These are phyloP conservation scores for Heliconius himera DNA, from an alignment of 1,140 invertebrate genomes.

Conservation along the genomic window DNA sequence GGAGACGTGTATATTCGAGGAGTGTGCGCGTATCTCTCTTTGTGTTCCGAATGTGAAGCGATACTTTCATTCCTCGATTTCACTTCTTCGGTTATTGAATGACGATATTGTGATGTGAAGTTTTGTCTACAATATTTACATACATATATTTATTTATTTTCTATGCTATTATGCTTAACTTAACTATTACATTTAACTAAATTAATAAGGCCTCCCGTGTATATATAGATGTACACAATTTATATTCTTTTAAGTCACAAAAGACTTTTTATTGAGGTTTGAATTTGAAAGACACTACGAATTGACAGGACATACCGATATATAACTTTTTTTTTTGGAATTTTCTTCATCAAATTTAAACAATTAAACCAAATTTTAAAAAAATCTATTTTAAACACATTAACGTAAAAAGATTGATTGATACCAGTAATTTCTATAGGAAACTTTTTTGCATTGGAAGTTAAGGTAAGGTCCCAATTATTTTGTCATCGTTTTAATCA, in stretches of 20 bases:
- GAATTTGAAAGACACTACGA: no score
- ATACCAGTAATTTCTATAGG: not conserved
- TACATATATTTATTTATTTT: not conserved
- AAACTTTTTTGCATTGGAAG: not conserved
- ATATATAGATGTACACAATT: no score
- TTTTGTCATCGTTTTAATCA: not conserved
- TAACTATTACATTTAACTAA: no score
- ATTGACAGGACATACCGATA: no score
- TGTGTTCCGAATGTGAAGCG: slow-evolving; percentile 67
- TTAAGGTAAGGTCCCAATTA: not conserved
- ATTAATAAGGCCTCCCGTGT: no score
- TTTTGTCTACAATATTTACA: slow-evolving; percentile 55
- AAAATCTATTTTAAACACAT: no score
- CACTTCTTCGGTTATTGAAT: slow-evolving; percentile 73
- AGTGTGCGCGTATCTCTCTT: slow-evolving; percentile 74
- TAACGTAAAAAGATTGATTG: not conserved
- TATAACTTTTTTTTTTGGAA: no score
- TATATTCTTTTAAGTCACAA: no score
- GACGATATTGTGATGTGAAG: slow-evolving; percentile 71
- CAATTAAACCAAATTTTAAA: no score
- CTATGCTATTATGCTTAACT: not conserved
- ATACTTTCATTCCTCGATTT: slow-evolving; percentile 71
- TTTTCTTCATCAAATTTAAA: no score
- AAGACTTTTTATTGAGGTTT: no score
- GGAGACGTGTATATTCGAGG: slow-evolving; percentile 78